Evolutionary conservation across 2,888 invertebrate species (phyloP), one percentile per base, ranked within the genome.

Genomic region (Malacosoma neustria): DNA sequence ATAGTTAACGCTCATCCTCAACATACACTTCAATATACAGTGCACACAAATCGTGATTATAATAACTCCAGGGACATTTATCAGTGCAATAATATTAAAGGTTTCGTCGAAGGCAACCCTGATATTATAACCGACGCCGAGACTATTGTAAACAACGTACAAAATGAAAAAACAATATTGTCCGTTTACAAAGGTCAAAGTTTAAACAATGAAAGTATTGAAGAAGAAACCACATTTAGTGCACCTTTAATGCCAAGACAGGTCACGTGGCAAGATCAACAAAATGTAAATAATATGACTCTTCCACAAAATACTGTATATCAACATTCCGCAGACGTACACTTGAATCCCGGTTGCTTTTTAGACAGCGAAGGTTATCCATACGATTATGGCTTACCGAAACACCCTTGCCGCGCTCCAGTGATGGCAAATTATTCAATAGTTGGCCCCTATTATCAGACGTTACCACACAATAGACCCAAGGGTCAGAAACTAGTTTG

Each of bases 61-160:
- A n/a, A n/a, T n/a, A 91, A 90, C 36, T 85, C 88, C 51, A 72
- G 67, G 51, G 79, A 84, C 57, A 60, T 74, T 51, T 84, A 79
- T 70, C 80, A 79, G 66, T 73, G 75, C 65, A 79, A 72, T 68
- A 80, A 73, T 65, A 72, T 81, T 61, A 84, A 81, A 77, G 74
- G 76, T 63, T 84, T 79, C 62, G 79, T 73, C 55, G 93, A 93
- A 67, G 91, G 91, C 72, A 93, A 93, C 73, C 93, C 93, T 38
- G 93, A 93, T 76, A 87, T 93, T 65, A 92, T 93, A 66, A 93
- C 91, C 73, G 93, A 93, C 63, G 91, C 91, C 50, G 92, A 92
- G 76, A 90, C 81, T 45, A 80, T 85, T 48, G 77, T 81, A 49
- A 84, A 82, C 69, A 84, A 81, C 63, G 58, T 73, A 46, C 80